Conservation (phyloP, 2,888 invertebrate species). For the Creontiades dilutus region DNA sequence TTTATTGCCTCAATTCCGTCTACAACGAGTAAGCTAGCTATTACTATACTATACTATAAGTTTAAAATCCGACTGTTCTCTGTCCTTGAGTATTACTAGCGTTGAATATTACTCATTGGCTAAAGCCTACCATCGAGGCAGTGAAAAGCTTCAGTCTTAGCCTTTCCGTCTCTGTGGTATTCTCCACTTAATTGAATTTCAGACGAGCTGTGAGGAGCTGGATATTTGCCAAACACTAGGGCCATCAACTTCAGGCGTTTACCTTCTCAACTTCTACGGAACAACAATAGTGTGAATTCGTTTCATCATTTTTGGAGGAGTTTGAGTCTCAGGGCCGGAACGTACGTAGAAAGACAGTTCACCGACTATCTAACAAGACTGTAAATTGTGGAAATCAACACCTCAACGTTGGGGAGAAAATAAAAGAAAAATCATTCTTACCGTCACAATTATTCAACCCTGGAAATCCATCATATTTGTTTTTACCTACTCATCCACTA, state of each 20-base stretch:
- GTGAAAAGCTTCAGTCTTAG: not conserved
- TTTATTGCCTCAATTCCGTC: no score
- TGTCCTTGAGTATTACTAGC: no score
- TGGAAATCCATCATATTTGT: no score
- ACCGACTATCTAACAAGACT: not conserved
- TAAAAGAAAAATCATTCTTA: no score
- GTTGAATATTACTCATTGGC: constrained; percentile 3
- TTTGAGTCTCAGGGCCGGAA: not conserved
- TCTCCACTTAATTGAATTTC: constrained; percentile 35
- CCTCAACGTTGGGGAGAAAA: no score
- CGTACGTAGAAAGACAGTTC: not conserved
- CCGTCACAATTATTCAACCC: no score
- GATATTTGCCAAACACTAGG: constrained; percentile 27
- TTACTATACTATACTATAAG: no score
- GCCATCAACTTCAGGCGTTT: constrained; percentile 11
- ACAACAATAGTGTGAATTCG: constrained; percentile 26
- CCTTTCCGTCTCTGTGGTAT: not conserved
- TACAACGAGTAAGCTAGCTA: no score
- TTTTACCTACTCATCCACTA: no score
- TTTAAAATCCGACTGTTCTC: no score
- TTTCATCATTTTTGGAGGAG: not conserved
- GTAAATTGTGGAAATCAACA: no score
- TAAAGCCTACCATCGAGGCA: not conserved
- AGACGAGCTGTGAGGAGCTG: constrained; percentile 22
- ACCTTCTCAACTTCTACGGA: constrained; percentile 10